Base-by-base conservation (phyloP, 2,888 invertebrate species). In the Dicyrtoma fusca region DNA sequence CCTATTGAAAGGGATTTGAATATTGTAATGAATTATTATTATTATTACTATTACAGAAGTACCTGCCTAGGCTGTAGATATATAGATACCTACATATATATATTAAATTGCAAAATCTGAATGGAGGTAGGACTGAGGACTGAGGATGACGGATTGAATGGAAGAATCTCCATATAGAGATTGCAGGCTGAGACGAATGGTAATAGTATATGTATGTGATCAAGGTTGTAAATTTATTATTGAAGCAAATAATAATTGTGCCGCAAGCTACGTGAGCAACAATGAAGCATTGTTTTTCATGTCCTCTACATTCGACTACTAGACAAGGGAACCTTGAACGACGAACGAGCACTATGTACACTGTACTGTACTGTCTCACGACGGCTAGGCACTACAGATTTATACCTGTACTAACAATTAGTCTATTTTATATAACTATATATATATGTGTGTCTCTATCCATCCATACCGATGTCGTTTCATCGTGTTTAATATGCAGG, bases 241-340 rank as follows among this genome's bases (percentile, higher is more conserved):
- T 62, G 42, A 62, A 44, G 62, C 55, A 53, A 66, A 42, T 61
- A 61, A 61, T 42, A 49, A 53, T 34, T 51, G 25, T 47, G 55
- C 66, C 66, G 19, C 53, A 13, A 66, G 66, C 66, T 17, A 42
- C 49, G 51, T 53, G 34, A 66, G 53, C 53, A 66, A 66, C 66
- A 66, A 66, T 66, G 66, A 53, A 51, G 53, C 34, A 66, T 66
- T 66, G 66, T 66, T 66, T 66, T 53, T 25, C 26, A 45, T 66
- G 25, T 66, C 51, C 53, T 49, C 66, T 51, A 49, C 21, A 53
- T n/a, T n/a, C 19, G 14, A 19, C 25, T 65, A 21, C 61, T 42
- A 26, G 34, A 47, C 1, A 57, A 25, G 23, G 23, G 57, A 66
- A 66, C 66, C 66, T 66, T 66, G 66, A 66, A 66, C 66, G 53